Base-by-base conservation (phyloP, 2,888 invertebrate species). In the Tiliacea citrago region DNA sequence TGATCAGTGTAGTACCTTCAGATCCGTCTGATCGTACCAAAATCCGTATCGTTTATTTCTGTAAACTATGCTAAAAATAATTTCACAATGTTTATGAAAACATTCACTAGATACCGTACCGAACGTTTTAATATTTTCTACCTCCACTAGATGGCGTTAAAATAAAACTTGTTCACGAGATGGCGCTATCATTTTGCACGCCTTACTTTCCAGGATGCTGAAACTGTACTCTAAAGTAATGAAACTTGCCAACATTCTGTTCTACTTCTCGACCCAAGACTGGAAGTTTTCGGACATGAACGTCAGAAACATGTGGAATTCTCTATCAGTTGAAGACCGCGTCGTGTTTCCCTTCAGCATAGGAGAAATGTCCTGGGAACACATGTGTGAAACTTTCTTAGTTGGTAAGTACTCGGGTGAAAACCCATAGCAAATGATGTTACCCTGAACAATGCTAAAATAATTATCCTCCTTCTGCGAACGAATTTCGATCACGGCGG, bases 211-310 rank as follows among this genome's bases (percentile, higher is more conserved):
- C 95, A 98, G 98, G 88, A 97, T 98, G 96, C 95, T 98, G 29
- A 97, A 97, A 86, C 96, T 98, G 0, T 98, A 98, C 93, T 96
- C 97, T 76, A 98, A 98, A 91, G 97, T 99, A 72, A 98, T 98
- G 93, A 97, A 97, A 86, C 97, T 98, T 70, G 97, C 98, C 86
- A 97, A 97, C 68, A 97, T 98, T 0, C 95, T 98, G 62, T 97
- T 98, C 86, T 98, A 98, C 93, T 99, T 99, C 94, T 97, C 98
- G 6, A 97, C 97, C 18, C 97, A 97, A 81, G 97, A 98, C 81
- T 99, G 99, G 98, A 94, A 95, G 42, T 98, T 98, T 90, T 93
- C 96, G 1, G 97, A 97, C 79, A 93, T 95, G n/a, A 97, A 97
- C 65, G 97, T 98, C 0, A 93, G 96, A 24, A 90, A 89, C 5